Percentiles rank a stretch among this genome's conserved stretches.
Evolutionary conservation across 2,797 vertebrate genomes (phyloP).

Genomic region (Columba guinea): DNA sequence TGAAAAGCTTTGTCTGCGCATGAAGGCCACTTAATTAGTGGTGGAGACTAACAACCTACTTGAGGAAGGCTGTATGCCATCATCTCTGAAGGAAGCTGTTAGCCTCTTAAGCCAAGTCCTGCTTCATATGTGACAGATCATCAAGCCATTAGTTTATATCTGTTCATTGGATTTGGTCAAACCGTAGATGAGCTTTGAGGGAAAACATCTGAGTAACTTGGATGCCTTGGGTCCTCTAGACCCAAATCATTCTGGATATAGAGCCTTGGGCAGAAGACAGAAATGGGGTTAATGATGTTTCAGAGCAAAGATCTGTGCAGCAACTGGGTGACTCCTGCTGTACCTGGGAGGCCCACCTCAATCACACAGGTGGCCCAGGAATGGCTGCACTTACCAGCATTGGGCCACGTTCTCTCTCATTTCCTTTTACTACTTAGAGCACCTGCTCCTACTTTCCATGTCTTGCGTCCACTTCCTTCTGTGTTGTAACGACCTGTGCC

Average conservation of each 20-base stretch:
- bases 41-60: background rate
- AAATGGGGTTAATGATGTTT: background rate
- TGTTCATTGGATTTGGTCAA: background rate
- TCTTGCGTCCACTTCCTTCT: background rate
- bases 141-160: background rate
- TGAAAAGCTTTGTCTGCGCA: background rate
- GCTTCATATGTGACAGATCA: background rate
- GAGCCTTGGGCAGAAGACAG: background rate
- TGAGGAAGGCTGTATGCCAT: background rate
- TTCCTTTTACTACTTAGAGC: background rate
- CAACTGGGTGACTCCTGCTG: background rate
- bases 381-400: rapidly evolving
- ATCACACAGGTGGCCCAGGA: background rate
- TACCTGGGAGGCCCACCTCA: background rate
- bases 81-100: background rate
- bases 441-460: background rate
- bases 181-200: background rate
- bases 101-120: background rate
- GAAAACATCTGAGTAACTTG: background rate
- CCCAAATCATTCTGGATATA: rapidly evolving
- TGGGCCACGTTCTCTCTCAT: background rate
- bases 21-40: background rate
- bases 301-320: background rate
- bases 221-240: background rate
- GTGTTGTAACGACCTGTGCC: background rate